Evolutionary conservation across 1,140 invertebrate species (phyloP), one percentile per base, ranked within the genome.

Genomic region (Aphis gossypii): DNA sequence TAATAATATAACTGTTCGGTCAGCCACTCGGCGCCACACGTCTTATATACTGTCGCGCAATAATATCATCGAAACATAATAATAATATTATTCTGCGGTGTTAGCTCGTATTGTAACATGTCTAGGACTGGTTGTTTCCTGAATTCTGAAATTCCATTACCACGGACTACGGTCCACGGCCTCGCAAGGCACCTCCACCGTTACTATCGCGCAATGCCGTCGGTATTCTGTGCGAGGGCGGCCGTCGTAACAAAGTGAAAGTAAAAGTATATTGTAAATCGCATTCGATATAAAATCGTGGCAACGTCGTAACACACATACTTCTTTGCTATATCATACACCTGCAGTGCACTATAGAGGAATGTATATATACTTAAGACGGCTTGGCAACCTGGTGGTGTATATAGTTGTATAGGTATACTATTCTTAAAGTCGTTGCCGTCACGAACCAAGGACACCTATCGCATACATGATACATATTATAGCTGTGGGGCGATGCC

Each of bases 171-270:
- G 88, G 88, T 90, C 88, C 88, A 41, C 54, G 88, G 88, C 88
- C 56, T 90, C 89, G 89, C 56, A 1, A 56, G 21, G 86, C 86
- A 41, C 51, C 51, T 89, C 89, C 54, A 41, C 89, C 89, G 56
- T n/a, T 68, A 68, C 18, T 68, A 90, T 90, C 54, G 54, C 89
- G 89, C 89, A 90, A 68, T 60, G 51, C 54, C 88, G 88, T 89
- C 87, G 88, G 51, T 89, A 90, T 90, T 90, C 54, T 38, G 89
- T 90, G 89, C 89, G 89, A 90, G 89, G 89, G 89, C 89, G 89
- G 38, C 38, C 89, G 25, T 44, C 89, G 89, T 90, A 60, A 90
- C 38, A 60, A 60, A 60, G 89, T 90, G 89, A 90, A 90, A 90
- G 89, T 90, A 90, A 90, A 90, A 90, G 89, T 90, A 68, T 41